A percentile compares a stretch with the other conserved stretches of the same genome.
phyloP scores from a whole-genome alignment of 2,113 vertebrate genomes.

The Passer montanus region DNA sequence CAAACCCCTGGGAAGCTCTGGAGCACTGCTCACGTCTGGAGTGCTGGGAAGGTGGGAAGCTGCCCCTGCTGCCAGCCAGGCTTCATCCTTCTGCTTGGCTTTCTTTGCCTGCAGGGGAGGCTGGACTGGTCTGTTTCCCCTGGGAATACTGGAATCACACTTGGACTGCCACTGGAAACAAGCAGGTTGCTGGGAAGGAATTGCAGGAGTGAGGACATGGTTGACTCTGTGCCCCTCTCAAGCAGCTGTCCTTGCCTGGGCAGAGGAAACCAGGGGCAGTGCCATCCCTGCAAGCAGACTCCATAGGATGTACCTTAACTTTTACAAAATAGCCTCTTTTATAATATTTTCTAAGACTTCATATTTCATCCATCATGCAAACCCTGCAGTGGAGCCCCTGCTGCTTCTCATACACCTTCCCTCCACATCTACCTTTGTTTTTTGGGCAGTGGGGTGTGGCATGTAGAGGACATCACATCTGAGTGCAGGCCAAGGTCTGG shows the following conservation, averaged over 20 bases:
- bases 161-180: neutral
- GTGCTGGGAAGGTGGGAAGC: neutral
- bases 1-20: neutral
- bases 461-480: fast-evolving
- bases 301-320: neutral
- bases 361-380: neutral
- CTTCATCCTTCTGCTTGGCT: neutral
- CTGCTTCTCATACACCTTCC: neutral
- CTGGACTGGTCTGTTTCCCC: fast-evolving
- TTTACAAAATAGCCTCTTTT: fast-evolving
- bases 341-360: neutral
- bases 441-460: neutral
- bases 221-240: neutral
- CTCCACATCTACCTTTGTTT: neutral
- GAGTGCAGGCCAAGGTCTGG: neutral
- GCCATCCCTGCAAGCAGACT: neutral
- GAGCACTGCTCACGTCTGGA: neutral
- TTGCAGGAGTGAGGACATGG: neutral
- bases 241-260: neutral
- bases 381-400: neutral
- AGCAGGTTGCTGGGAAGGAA: neutral
- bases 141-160: neutral
- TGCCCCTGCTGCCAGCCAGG: neutral
- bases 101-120: neutral
- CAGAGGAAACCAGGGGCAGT: neutral